Percentiles rank a stretch among this genome's conserved stretches.
These are phyloP conservation scores for Passerculus sandwichensis DNA, from an alignment of 2,797 vertebrate species.

Conservation along the genomic window DNA sequence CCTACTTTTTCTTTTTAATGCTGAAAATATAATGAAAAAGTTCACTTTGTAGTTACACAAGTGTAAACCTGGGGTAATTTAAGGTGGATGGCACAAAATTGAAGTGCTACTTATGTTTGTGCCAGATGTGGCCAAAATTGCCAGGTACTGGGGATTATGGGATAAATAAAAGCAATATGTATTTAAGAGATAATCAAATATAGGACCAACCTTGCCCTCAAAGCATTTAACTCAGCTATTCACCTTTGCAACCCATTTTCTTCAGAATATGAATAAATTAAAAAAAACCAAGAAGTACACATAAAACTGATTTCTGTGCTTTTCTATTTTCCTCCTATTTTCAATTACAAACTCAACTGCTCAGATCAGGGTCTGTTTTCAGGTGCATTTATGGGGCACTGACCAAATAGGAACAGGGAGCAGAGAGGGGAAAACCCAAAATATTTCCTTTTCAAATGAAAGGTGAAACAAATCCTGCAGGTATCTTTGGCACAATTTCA, in stretches of 20 bases:
- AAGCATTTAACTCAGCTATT: background rate
- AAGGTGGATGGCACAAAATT: background rate
- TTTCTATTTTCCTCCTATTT: background rate
- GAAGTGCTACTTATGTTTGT: background rate
- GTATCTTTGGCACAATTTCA: background rate
- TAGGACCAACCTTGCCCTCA: background rate
- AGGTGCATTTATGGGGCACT: background rate
- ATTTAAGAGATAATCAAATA: background rate
- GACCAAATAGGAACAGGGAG: background rate
- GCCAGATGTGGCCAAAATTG: background rate
- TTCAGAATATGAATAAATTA: background rate
- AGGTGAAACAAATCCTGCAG: background rate
- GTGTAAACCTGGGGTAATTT: background rate
- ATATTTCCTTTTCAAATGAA: background rate
- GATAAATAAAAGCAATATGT: background rate
- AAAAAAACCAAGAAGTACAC: background rate
- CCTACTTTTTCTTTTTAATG: slow-evolving; percentile 57
- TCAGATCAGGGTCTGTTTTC: background rate
- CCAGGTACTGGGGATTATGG: background rate
- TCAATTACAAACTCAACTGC: background rate
- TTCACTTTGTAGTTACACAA: slow-evolving; percentile 11
- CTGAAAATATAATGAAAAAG: slow-evolving; percentile 36
- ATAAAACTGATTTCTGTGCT: background rate
- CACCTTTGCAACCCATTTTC: background rate
- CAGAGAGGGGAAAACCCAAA: background rate